These are phyloP conservation scores for Hylomyscus alleni DNA, from an alignment of 2,797 vertebrate genomes.

Conservation along the genomic window DNA sequence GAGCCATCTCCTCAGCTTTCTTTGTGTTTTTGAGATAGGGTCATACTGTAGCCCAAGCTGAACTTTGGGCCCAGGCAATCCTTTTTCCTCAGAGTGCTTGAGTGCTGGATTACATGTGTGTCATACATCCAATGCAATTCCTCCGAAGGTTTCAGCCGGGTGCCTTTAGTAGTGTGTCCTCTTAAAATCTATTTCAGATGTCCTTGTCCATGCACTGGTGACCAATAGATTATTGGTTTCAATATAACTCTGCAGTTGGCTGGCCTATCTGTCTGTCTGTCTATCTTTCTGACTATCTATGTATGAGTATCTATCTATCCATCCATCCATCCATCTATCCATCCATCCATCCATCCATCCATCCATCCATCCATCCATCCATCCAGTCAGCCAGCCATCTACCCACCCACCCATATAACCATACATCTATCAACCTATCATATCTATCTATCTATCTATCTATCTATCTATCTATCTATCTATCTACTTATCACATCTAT, in stretches of 20 bases:
- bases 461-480: not conserved
- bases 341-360: not conserved
- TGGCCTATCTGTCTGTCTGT: not conserved
- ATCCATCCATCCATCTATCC: not conserved
- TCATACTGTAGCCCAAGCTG: not conserved
- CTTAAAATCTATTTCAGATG: accelerated
- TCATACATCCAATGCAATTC: not conserved
- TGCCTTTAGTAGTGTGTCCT: not conserved
- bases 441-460: not conserved
- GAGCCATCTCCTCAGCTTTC: not conserved
- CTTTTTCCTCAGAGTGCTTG: not conserved
- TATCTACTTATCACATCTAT: no score
- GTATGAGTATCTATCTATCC: not conserved
- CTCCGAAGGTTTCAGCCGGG: no score
- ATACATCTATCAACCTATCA: not conserved
- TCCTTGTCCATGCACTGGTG: not conserved
- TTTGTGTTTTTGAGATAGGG: not conserved
- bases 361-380: not conserved
- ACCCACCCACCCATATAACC: no score
- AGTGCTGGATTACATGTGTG: not conserved
- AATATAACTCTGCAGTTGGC: not conserved
- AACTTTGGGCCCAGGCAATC: not conserved
- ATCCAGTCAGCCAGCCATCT: not conserved
- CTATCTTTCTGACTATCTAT: not conserved
- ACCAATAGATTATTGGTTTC: not conserved